Percentiles rank a stretch among this genome's conserved stretches.
Conservation (phyloP, 2,113 vertebrate genomes). For the Mungos mungo region DNA sequence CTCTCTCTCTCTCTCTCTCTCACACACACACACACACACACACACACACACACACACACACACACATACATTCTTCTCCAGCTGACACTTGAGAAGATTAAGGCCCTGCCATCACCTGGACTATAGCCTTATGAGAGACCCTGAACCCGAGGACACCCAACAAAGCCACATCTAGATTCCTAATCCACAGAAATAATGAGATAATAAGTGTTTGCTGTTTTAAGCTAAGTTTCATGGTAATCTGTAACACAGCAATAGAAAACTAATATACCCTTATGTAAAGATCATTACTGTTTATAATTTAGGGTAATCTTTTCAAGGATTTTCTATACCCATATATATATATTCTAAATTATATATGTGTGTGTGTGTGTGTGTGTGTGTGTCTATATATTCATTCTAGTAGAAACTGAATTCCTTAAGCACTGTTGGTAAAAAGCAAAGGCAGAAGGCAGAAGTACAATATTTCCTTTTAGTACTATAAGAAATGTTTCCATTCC, state of each 20-base stretch:
- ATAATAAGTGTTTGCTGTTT: background rate
- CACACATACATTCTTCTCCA: too few species aligned
- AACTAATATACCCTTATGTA: background rate
- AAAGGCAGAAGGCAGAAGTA: background rate
- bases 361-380: too few species aligned
- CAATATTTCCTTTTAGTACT: background rate
- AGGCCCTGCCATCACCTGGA: background rate
- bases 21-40: too few species aligned
- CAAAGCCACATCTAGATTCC: background rate
- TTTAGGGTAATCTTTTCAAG: background rate
- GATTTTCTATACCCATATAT: background rate
- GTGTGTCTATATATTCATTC: background rate
- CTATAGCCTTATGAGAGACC: background rate
- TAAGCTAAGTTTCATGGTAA: background rate
- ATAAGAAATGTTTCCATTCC: background rate
- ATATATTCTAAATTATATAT: background rate
- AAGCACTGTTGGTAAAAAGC: background rate
- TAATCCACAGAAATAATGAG: background rate
- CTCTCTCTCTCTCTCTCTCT: too few species aligned
- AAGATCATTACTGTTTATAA: background rate
- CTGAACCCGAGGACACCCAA: background rate
- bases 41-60: too few species aligned
- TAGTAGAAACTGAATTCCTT: background rate
- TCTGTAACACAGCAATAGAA: background rate
- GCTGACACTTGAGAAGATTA: background rate